Percentiles rank a stretch among this genome's conserved stretches.
Evolutionary conservation across 2,113 vertebrate genomes (phyloP).

Genomic region (Phrynosoma blainvillii): DNA sequence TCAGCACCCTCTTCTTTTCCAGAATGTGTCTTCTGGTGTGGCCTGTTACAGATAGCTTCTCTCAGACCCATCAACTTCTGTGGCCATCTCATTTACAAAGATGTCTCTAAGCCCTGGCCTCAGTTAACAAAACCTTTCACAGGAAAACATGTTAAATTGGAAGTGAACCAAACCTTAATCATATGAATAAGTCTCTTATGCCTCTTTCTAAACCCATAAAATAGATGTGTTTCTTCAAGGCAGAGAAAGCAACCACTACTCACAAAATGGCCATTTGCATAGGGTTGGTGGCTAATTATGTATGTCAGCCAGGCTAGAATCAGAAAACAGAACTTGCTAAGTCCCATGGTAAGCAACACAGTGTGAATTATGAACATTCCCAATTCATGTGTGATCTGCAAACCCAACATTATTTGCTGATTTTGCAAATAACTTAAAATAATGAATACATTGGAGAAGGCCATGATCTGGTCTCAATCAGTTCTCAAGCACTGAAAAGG

Average conservation of each 20-base stretch:
- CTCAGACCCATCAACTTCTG: no score
- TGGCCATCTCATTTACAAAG: neutral
- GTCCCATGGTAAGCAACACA: conserved; percentile 20
- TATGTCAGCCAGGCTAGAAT: conserved; percentile 11
- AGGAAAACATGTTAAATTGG: conserved; percentile 22
- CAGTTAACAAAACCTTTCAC: neutral
- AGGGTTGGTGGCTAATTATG: conserved; percentile 34
- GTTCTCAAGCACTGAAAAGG: conserved; percentile 36
- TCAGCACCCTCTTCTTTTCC: no score
- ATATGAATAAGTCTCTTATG: conserved; percentile 47
- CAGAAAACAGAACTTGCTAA: conserved; percentile 7
- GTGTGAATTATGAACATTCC: conserved; percentile 10
- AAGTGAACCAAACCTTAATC: conserved; percentile 56
- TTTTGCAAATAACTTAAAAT: conserved; percentile 20
- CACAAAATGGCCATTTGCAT: conserved; percentile 27
- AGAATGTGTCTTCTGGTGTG: no score
- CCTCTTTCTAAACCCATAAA: conserved; percentile 59
- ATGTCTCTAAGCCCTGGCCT: neutral
- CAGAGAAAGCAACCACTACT: conserved; percentile 11
- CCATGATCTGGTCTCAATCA: conserved; percentile 42
- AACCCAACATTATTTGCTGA: conserved; percentile 25
- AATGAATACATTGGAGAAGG: conserved; percentile 17
- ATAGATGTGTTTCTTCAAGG: conserved; percentile 49
- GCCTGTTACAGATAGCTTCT: no score
- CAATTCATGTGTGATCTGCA: conserved; percentile 19